A percentile compares a stretch with the other conserved stretches of the same genome.
Evolutionary conservation across 2,113 vertebrate species (phyloP).

Genomic region (Cyphomyrus plagiostoma): DNA sequence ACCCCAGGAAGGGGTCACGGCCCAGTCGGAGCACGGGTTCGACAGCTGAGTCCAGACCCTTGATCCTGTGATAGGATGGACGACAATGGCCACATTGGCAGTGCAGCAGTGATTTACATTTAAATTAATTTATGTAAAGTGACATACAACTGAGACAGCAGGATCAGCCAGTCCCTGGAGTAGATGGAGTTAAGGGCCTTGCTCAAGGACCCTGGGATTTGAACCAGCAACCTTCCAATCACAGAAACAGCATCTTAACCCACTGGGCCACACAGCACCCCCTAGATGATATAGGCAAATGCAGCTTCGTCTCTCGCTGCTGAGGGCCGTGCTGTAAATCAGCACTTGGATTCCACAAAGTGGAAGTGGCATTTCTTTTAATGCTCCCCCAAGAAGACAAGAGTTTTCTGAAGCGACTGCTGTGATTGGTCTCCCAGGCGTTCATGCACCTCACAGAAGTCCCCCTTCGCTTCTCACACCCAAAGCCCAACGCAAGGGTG

Average conservation of each 20-base stretch:
- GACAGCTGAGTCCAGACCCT: not conserved
- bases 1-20: not conserved
- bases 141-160: not conserved
- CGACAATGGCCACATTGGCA: not conserved
- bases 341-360: not conserved
- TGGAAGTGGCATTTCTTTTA: not conserved
- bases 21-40: not conserved
- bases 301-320: not conserved
- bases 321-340: not conserved
- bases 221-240: not conserved
- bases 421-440: not conserved
- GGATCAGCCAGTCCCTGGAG: not conserved
- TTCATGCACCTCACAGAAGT: not conserved
- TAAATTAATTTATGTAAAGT: not conserved
- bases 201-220: not conserved
- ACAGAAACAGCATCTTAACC: not conserved
- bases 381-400: not conserved
- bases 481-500: not conserved
- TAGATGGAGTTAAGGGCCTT: not conserved
- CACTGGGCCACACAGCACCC: not conserved
- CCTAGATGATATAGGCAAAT: not conserved
- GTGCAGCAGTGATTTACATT: not conserved
- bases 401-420: not conserved
- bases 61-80: not conserved
- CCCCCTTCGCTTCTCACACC: not conserved